phyloP scores from a whole-genome alignment of 2,797 vertebrate genomes.

The Sus cebifrons region DNA sequence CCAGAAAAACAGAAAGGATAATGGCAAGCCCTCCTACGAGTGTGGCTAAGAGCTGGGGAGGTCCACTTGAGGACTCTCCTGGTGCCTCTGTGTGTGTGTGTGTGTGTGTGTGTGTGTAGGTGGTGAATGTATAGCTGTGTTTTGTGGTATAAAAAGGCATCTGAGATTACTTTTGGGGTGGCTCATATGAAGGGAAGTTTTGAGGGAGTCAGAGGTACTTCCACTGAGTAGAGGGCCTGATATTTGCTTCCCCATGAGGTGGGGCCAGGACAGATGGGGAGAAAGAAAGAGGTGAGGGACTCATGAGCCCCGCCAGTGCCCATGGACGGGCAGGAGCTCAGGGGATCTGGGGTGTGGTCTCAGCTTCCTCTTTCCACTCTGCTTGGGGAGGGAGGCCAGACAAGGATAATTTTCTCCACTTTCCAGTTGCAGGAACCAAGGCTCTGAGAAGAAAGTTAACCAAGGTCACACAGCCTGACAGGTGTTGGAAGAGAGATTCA shows the following conservation, averaged over 20 bases:
- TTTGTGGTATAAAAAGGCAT: not conserved
- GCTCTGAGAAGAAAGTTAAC: not conserved
- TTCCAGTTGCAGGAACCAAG: not conserved
- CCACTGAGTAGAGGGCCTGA: not conserved
- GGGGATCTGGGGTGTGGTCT: not conserved
- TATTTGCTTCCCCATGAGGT: not conserved
- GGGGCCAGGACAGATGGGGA: not conserved
- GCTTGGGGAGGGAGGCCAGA: not conserved
- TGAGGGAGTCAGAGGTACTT: slow-evolving; percentile 45
- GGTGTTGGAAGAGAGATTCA: not conserved
- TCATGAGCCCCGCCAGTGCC: not conserved
- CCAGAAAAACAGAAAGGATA: not conserved
- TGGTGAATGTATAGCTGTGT: not conserved
- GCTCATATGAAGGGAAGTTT: not conserved
- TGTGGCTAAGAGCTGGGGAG: not conserved
- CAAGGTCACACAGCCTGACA: not conserved
- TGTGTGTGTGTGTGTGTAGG: not conserved
- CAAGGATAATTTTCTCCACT: not conserved
- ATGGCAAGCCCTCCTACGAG: not conserved
- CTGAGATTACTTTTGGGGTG: not conserved
- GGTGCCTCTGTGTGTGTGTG: not conserved
- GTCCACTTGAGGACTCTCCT: not conserved
- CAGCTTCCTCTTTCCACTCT: not conserved
- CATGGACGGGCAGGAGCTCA: not conserved
- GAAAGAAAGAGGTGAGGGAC: slow-evolving; percentile 4